A percentile compares a stretch with the other conserved stretches of the same genome.
phyloP scores from a whole-genome alignment of 2,113 vertebrate genomes.

The Meriones unguiculatus region DNA sequence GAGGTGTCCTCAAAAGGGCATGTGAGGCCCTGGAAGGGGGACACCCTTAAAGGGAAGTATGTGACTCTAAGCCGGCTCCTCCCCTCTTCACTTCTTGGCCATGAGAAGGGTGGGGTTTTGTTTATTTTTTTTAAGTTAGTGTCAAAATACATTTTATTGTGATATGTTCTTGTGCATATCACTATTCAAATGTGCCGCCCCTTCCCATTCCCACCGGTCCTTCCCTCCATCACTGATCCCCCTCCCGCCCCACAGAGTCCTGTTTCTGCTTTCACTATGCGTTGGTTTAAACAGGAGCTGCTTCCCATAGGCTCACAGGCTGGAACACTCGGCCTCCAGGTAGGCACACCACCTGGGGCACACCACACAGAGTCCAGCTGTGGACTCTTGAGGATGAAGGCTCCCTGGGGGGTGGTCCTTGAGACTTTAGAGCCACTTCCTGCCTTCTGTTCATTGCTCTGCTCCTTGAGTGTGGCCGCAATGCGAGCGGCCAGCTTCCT shows the following conservation, averaged over 20 bases:
- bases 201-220: not conserved
- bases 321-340: not conserved
- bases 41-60: too few species aligned
- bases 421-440: not conserved
- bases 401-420: not conserved
- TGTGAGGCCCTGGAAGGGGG: not conserved
- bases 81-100: not conserved
- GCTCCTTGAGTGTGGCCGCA: too few species aligned
- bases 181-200: not conserved
- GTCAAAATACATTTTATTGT: not conserved
- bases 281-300: not conserved
- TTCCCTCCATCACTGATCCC: not conserved
- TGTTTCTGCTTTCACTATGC: not conserved
- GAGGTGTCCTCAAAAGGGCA: not conserved
- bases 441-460: not conserved
- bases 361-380: too few species aligned
- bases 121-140: not conserved
- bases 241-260: not conserved
- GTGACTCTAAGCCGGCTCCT: too few species aligned
- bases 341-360: not conserved
- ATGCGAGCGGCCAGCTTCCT: not conserved
- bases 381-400: not conserved
- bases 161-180: not conserved
- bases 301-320: not conserved
- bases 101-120: not conserved